Conservation (phyloP, 2,113 vertebrate species). For the Pantherophis guttatus region DNA sequence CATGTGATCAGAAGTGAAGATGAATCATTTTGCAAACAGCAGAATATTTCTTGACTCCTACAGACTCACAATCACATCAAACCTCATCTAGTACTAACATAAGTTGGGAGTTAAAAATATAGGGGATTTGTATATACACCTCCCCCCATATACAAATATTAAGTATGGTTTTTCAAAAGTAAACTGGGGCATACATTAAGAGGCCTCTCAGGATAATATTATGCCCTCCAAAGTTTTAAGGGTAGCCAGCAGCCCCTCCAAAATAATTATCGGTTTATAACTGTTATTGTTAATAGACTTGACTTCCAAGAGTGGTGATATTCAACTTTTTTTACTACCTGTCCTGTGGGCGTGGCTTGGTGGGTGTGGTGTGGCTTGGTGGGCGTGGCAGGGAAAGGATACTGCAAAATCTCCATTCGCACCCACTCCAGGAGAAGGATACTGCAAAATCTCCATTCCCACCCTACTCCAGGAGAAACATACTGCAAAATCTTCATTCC, state of each 20-base stretch:
- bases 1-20: not conserved
- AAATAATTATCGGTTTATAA: not conserved
- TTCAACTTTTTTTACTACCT: too few species aligned
- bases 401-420: too few species aligned
- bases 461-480: too few species aligned
- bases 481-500: too few species aligned
- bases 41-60: not conserved
- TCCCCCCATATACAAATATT: not conserved
- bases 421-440: too few species aligned
- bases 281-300: not conserved
- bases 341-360: too few species aligned
- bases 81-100: not conserved
- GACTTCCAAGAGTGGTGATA: not conserved
- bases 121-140: not conserved
- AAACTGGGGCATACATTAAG: not conserved
- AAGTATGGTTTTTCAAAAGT: not conserved
- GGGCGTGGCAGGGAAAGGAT: too few species aligned
- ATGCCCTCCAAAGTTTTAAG: not conserved
- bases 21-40: not conserved
- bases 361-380: too few species aligned
- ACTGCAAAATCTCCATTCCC: too few species aligned
- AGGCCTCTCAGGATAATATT: not conserved
- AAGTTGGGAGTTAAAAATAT: not conserved
- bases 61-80: not conserved
- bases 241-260: not conserved